A percentile compares a stretch with the other conserved stretches of the same genome.
These are phyloP conservation scores for Amia ocellicauda DNA, from an alignment of 2,113 vertebrate genomes.

Conservation along the genomic window DNA sequence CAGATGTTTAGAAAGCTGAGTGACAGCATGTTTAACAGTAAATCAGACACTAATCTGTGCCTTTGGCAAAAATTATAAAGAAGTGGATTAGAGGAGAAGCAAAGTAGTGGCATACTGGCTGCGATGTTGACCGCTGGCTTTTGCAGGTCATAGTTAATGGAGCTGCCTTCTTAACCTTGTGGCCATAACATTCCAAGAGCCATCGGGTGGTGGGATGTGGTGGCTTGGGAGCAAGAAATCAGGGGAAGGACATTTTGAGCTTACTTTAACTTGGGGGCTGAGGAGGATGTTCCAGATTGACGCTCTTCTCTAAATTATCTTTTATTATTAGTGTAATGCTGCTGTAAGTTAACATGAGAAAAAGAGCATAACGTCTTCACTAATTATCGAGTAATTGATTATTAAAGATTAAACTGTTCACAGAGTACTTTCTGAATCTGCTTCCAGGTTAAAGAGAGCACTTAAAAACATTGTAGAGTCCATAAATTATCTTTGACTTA, in stretches of 20 bases:
- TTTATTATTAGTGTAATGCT: not conserved
- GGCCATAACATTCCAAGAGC: constrained; percentile 62
- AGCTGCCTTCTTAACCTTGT: constrained; percentile 59
- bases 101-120: constrained; percentile 35
- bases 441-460: too few species aligned
- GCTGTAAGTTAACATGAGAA: too few species aligned
- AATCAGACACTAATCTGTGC: constrained; percentile 54
- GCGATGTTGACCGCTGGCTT: constrained; percentile 53
- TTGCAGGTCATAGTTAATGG: constrained; percentile 68
- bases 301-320: not conserved
- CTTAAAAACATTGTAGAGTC: too few species aligned
- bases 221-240: constrained; percentile 5
- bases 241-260: constrained; percentile 30
- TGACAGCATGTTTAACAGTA: constrained; percentile 57
- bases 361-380: too few species aligned
- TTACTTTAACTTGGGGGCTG: not conserved
- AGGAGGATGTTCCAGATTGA: not conserved
- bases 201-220: constrained; percentile 24
- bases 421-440: too few species aligned
- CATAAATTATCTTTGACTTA: not conserved
- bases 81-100: constrained; percentile 55
- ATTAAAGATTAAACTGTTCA: too few species aligned
- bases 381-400: too few species aligned
- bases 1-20: constrained; percentile 42
- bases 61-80: constrained; percentile 50